Evolutionary conservation across 1,140 invertebrate species (phyloP).

Genomic region (Pseudomyrmex gracilis): DNA sequence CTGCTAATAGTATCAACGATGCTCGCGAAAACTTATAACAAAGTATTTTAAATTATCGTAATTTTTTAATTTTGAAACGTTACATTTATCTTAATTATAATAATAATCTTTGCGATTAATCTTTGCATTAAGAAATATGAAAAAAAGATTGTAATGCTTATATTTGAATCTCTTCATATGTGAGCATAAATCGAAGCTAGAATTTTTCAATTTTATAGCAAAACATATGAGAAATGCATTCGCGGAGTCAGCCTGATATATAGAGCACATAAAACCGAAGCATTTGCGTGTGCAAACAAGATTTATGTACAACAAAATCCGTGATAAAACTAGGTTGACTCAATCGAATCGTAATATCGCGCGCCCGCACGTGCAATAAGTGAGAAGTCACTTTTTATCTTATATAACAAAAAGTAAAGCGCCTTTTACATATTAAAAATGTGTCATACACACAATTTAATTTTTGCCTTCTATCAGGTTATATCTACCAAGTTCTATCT

Average conservation of each 20-base stretch:
- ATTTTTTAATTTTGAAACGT: background rate
- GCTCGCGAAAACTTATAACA: background rate
- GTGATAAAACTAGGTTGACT: constrained; percentile 20
- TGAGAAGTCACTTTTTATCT: too few relatives aligned
- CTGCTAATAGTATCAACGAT: background rate
- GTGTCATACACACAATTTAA: too few relatives aligned
- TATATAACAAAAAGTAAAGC: too few relatives aligned
- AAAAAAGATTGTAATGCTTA: background rate
- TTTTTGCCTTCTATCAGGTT: too few relatives aligned
- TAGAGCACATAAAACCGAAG: constrained; percentile 6
- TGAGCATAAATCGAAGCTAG: background rate
- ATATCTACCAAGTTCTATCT: too few relatives aligned
- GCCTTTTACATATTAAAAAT: too few relatives aligned
- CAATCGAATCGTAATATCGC: constrained; percentile 5
- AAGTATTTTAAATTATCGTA: background rate
- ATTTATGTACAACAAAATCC: constrained; percentile 22
- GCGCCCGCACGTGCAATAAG: too few relatives aligned
- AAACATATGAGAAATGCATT: background rate
- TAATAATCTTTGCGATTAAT: background rate
- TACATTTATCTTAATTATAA: background rate
- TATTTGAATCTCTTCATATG: background rate
- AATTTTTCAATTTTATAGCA: constrained; percentile 21
- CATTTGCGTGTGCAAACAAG: background rate
- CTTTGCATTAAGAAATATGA: background rate
- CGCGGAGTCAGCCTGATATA: background rate